Conservation (phyloP, 1,140 invertebrate species). For the Steinernema feltiae region DNA sequence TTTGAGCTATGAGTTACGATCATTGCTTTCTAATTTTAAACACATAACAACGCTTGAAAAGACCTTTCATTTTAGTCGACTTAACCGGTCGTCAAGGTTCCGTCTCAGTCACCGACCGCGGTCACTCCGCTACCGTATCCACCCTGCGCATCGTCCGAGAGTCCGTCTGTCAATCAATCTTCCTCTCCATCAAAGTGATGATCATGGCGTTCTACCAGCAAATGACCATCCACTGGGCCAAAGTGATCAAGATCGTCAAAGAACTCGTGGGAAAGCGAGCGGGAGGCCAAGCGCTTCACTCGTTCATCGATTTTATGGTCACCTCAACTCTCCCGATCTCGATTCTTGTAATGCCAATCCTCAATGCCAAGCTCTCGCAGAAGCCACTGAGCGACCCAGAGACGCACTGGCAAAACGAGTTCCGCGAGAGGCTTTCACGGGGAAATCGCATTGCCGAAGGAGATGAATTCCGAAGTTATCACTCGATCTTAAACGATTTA, state of each 20-base stretch:
- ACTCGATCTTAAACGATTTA: slow-evolving; percentile 15
- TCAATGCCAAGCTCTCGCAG: slow-evolving; percentile 63
- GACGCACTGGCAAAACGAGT: slow-evolving; percentile 50
- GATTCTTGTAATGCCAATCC: slow-evolving; percentile 85
- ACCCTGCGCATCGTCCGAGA: slow-evolving; percentile 54
- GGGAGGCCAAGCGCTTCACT: slow-evolving; percentile 82
- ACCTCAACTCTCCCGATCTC: slow-evolving; percentile 85
- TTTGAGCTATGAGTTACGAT: too few relatives aligned
- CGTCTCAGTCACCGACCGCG: slow-evolving; percentile 55
- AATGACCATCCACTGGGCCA: slow-evolving; percentile 81
- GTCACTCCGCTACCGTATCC: slow-evolving; percentile 57
- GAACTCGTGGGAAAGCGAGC: slow-evolving; percentile 75
- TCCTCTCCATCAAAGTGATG: slow-evolving; percentile 79
- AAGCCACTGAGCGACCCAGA: slow-evolving; percentile 50
- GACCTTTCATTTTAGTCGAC: slow-evolving; percentile 25
- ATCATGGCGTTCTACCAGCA: slow-evolving; percentile 89
- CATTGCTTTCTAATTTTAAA: too few relatives aligned
- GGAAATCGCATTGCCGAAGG: slow-evolving; percentile 9
- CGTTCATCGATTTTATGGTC: slow-evolving; percentile 91
- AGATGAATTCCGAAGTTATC: background rate
- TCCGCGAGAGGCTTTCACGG: slow-evolving; percentile 43
- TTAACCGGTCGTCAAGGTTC: slow-evolving; percentile 52
- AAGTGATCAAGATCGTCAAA: slow-evolving; percentile 79
- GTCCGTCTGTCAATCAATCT: slow-evolving; percentile 52
- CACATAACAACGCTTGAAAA: too few relatives aligned